Conservation (phyloP, 2,888 invertebrate species). For the Zaprionus obscuricornis region DNA sequence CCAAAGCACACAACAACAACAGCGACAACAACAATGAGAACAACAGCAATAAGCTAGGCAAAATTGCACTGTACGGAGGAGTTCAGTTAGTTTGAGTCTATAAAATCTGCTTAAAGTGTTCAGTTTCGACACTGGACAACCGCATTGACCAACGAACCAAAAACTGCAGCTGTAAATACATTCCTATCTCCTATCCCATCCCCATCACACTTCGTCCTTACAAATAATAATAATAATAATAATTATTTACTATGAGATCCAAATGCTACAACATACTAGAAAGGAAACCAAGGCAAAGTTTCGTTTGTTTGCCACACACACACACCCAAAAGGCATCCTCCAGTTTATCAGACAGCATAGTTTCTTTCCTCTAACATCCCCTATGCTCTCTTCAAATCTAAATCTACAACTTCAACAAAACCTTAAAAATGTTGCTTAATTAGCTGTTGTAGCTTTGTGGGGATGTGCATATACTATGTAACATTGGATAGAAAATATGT, state of each 20-base stretch:
- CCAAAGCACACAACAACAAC: no score
- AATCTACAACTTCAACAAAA: conserved; percentile 2
- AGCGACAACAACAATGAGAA: no score
- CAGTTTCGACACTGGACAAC: conserved; percentile 62
- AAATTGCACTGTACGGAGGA: neutral
- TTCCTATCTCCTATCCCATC: conserved; percentile 8
- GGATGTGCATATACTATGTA: neutral
- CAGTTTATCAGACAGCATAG: no score
- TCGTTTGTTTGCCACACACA: conserved; percentile 15
- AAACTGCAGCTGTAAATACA: conserved; percentile 59
- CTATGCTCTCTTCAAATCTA: no score
- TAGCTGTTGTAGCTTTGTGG: conserved; percentile 21
- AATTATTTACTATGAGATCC: conserved; percentile 60
- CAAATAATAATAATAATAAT: conserved; percentile 54
- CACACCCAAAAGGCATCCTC: conserved; percentile 7
- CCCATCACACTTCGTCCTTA: conserved; percentile 5
- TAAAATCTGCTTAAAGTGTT: conserved; percentile 61
- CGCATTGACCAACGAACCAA: conserved; percentile 44
- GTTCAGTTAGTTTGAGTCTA: conserved; percentile 14
- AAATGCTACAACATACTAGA: conserved; percentile 50
- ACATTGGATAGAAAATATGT: no score
- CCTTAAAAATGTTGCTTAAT: conserved; percentile 41
- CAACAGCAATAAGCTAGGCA: no score
- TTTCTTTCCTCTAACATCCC: no score
- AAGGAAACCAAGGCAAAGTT: conserved; percentile 33